These are phyloP conservation scores for Styela clava DNA, from an alignment of 23 tunicate genomes.

Conservation along the genomic window DNA sequence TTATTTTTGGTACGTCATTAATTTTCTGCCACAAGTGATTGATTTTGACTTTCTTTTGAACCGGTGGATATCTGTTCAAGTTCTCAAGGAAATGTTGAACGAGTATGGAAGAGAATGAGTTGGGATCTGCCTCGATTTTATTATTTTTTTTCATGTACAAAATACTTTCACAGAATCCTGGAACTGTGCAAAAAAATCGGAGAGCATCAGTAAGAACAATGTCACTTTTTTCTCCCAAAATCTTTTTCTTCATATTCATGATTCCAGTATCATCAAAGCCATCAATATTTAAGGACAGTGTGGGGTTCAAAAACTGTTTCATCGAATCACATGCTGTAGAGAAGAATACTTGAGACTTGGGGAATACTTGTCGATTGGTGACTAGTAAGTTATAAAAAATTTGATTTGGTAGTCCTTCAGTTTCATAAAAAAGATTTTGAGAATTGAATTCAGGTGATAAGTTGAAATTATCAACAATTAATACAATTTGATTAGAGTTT, in stretches of 20 bases:
- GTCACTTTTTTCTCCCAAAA: not conserved
- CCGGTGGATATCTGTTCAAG: not conserved
- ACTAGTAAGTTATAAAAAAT: not conserved
- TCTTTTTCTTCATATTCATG: not conserved
- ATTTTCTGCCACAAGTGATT: not conserved
- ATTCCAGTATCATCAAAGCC: not conserved
- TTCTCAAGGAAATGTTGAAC: not conserved
- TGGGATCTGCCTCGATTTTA: not conserved
- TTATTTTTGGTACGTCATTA: not conserved
- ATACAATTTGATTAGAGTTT: not conserved
- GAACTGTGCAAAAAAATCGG: not conserved
- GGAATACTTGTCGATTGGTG: not conserved
- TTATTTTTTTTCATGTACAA: not conserved
- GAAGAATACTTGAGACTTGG: not conserved
- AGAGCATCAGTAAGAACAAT: not conserved
- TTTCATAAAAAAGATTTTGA: not conserved
- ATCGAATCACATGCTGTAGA: not conserved
- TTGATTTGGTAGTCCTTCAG: not conserved
- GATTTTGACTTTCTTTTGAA: not conserved
- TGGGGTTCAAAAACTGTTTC: not conserved
- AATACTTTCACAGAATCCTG: conserved; percentile 2
- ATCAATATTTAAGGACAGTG: not conserved
- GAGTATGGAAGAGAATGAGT: not conserved
- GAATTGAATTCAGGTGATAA: not conserved
- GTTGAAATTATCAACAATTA: not conserved